Base-by-base conservation (phyloP, 2,113 vertebrate species). In the Heterochromis multidens region DNA sequence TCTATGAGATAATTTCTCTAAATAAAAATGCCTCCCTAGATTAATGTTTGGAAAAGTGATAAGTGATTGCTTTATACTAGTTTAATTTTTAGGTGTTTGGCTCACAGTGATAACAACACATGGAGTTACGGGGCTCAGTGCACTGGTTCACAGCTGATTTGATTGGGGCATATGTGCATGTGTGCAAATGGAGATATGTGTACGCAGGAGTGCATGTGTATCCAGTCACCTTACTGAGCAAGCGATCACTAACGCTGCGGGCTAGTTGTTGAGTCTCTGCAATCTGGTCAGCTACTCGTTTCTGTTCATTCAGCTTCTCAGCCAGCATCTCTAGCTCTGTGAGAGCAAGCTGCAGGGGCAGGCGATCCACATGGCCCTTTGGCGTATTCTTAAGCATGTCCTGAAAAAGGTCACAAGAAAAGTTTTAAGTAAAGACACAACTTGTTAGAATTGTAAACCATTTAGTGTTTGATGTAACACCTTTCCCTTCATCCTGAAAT, bases 361-460 rank as follows among this genome's bases (percentile, higher is more conserved):
- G 94, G 2, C 98, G 95, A 86, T 99, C 98, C 0, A 97, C 95
- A 2, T 99, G 98, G 57, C 97, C 97, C 79, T 96, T 95, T 0
- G 98, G 97, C 0, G 98, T 99, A 87, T 99, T 98, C 92, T 99
- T 99, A 77, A 99, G 94, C 98, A 99, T 99, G 95, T 99, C 98
- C 98, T 99, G 80, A 33, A 60, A 43, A 86, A 74, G 80, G 77
- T 89, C 79, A 92, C 21, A 25, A 8, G 21, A 7, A 81, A 76
- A 80, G 83, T 79, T 60, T 81, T 17, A n/a, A 10, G 23, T 1
- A 9, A 77, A 70, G 49, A 9, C 11, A 5, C 21, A 19, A 43
- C 2, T 72, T 59, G 23, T 35, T 43, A 54, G 59, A 60, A 77
- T 17, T 13, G 59, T 17, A 23, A 70, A 56, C 6, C 14, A 10